Base-by-base conservation (phyloP, 1,140 invertebrate genomes). In the Ruditapes philippinarum region DNA sequence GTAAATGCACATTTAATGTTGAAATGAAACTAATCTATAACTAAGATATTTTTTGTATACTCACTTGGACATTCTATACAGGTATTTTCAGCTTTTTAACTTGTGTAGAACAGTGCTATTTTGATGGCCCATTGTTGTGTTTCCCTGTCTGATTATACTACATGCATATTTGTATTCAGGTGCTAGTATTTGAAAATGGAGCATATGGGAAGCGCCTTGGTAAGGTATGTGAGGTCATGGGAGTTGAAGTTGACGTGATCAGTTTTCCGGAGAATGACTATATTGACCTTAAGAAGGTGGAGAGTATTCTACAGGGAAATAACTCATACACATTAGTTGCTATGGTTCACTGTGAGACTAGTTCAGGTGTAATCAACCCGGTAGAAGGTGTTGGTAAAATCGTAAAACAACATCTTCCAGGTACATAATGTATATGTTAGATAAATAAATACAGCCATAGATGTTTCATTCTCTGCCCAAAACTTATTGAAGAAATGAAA, bases 311-410 rank as follows among this genome's bases (percentile, higher is more conserved):
- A 31, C 80, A 91, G 42, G 88, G 84, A 65, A 83, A 92, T 33
- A 89, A 88, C 22, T 81, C 89, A 12, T 96, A 94, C 88, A 95
- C 91, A n/a, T 83, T 94, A n/a, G 95, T 96, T 49, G 91, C 94
- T 33, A 92, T 96, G 2, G 95, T 96, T 7, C 96, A 97, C 83
- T 96, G 96, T 92, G 96, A 97, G 89, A 97, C 96, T 17, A 96
- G 95, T 76, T 96, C 94, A 40, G 96, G 96, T 14, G 93, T 96
- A 12, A 87, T 97, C n/a, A 96, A 96, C 92, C 95, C 95, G 11
- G 95, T 96, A 4, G 93, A 93, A 62, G 92, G 95, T 62, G 94
- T 96, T 28, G 96, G 96, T 12, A 76, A 92, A 33, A 33, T 95
- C 17, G 93, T 97, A 0, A 95, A 95, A 82, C 76, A 92, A 42